Evolutionary conservation across 1,140 invertebrate species (phyloP).

Genomic region (Battus philenor): DNA sequence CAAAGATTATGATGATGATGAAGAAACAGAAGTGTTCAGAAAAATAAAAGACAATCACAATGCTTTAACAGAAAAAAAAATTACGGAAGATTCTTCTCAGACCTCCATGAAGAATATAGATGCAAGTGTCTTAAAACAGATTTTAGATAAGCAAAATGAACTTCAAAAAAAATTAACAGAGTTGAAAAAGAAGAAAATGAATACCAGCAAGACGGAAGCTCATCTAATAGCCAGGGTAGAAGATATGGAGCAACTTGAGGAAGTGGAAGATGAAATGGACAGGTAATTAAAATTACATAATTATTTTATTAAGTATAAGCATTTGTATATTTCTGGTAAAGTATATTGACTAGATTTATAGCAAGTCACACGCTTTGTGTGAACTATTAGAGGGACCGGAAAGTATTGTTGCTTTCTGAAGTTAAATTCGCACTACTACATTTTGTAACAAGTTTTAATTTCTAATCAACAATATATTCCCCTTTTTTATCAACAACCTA

Average conservation of each 20-base stretch:
- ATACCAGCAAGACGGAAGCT: constrained; percentile 57
- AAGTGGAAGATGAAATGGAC: constrained; percentile 76
- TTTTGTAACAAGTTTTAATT: too few relatives aligned
- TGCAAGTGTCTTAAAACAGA: constrained; percentile 54
- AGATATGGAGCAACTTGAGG: constrained; percentile 77
- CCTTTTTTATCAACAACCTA: too few relatives aligned
- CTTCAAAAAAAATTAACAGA: constrained; percentile 70
- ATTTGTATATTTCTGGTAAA: too few relatives aligned
- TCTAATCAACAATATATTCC: too few relatives aligned
- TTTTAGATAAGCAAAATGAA: constrained; percentile 73
- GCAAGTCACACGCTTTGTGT: too few relatives aligned
- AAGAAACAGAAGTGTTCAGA: constrained; percentile 16
- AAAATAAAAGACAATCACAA: constrained; percentile 14
- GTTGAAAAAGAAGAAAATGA: constrained; percentile 57
- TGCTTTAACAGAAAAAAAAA: constrained; percentile 2
- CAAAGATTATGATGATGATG: constrained; percentile 20
- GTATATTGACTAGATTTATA: too few relatives aligned
- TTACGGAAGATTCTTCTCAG: not conserved
- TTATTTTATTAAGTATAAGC: too few relatives aligned
- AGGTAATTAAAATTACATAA: constrained; percentile 34
- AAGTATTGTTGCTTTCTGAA: too few relatives aligned
- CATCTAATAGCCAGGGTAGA: constrained; percentile 73
- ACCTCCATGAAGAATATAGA: constrained; percentile 27
- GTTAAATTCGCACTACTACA: too few relatives aligned
- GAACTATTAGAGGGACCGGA: too few relatives aligned